Base-by-base conservation (phyloP, 2,888 invertebrate genomes). In the Meiosimyza decipiens region DNA sequence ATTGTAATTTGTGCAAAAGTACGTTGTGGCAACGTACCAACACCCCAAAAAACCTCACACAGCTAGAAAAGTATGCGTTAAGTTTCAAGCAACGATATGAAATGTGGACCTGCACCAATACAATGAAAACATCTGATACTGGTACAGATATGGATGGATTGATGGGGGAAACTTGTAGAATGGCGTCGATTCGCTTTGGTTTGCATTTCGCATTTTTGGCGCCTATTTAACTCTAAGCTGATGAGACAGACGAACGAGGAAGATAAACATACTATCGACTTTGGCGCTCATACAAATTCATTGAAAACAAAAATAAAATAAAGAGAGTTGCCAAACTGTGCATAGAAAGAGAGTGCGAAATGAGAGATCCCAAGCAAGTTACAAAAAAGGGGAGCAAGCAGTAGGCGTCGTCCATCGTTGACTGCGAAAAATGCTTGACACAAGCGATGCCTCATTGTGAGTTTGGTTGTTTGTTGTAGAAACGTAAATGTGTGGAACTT, bases 261-360 rank as follows among this genome's bases (percentile, higher is more conserved):
- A 18, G 12, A 22, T 55, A 7, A 22, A 55, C 22, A 55, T 11
- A 5, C 6, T 22, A 18, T 15, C 55, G 15, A 49, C 74, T 77
- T 80, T 79, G 77, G 78, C 79, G 81, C 81, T 74, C 75, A 74
- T 78, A 76, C 74, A 75, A 72, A 72, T 80, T 82, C 81, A 81
- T 81, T 81, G 82, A 81, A 81, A 77, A 71, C 67, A 71, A 74
- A 76, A 74, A 74, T 68, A 79, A 75, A 72, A 72, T 73, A 74
- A 80, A 78, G 74, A 76, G 67, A 77, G 72, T 64, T 73, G 66
- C 72, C 67, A 75, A 59, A 54, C 65, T 72, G 59, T n/a, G 64
- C 16, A 50, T 22, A 64, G 28, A 59, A 59, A 59, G 33, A 59
- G 18, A 33, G 59, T 18, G 28, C 28, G 18, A 4, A 15, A 59